A percentile compares a stretch with the other conserved stretches of the same genome.
phyloP scores from a whole-genome alignment of 1,140 invertebrate species.

The Drosophila seguyi region DNA sequence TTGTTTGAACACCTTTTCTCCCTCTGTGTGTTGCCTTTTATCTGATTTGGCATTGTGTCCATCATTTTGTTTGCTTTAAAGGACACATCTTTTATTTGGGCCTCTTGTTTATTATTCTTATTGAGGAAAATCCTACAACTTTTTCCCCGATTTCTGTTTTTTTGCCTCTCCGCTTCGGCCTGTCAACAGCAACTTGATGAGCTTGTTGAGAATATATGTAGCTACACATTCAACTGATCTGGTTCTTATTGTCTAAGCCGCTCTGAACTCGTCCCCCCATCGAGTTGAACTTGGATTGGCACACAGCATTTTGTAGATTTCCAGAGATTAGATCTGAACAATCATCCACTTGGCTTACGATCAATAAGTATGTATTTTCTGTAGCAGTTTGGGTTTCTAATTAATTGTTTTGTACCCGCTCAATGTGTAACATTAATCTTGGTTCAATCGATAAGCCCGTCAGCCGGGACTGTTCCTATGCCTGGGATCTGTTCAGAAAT shows the following conservation, averaged over 20 bases:
- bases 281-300: conserved; percentile 19
- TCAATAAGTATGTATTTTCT: conserved; percentile 38
- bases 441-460: conserved; percentile 35
- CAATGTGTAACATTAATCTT: conserved; percentile 56
- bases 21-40: conserved; percentile 64
- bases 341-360: conserved; percentile 51
- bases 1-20: conserved; percentile 82
- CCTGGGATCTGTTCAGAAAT: conserved; percentile 32
- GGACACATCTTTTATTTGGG: conserved; percentile 63
- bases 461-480: conserved; percentile 30
- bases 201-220: conserved; percentile 64
- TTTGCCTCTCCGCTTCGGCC: conserved; percentile 10
- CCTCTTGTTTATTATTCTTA: conserved; percentile 73
- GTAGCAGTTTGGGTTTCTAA: conserved; percentile 42
- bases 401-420: conserved; percentile 45
- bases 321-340: conserved; percentile 45
- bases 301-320: conserved; percentile 43
- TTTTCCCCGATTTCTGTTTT: conserved; percentile 6
- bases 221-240: conserved; percentile 58
- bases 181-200: conserved; percentile 77
- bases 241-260: conserved; percentile 70
- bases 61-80: conserved; percentile 79
- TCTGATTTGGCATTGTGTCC: conserved; percentile 77
- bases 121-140: conserved; percentile 65
- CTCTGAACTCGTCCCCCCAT: conserved; percentile 29